Evolutionary conservation across 1,140 invertebrate species (phyloP).

Genomic region (Trinorchestia longiramus): DNA sequence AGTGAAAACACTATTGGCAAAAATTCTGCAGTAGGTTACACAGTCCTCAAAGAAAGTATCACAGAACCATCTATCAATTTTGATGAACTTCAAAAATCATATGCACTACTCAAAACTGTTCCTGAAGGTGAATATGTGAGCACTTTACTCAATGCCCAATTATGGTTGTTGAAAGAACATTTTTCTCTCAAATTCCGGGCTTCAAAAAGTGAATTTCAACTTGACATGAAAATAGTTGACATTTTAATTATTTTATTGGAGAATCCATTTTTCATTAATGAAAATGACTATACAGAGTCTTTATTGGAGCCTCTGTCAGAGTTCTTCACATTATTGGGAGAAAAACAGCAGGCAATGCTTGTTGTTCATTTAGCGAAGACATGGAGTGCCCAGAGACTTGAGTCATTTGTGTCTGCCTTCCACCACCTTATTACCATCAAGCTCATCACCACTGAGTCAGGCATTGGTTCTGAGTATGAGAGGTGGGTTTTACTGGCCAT

Average conservation of each 20-base stretch:
- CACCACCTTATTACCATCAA: conserved; percentile 41
- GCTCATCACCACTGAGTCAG: conserved; percentile 36
- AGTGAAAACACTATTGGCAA: background rate
- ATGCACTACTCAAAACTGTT: conserved; percentile 13
- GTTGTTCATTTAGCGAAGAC: background rate
- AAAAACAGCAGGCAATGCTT: conserved; percentile 30
- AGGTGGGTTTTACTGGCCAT: background rate
- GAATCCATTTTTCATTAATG: conserved; percentile 43
- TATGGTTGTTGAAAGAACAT: conserved; percentile 40
- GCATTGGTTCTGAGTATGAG: conserved; percentile 47
- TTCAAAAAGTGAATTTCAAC: conserved; percentile 44
- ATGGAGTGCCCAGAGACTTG: background rate
- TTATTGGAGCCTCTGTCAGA: conserved; percentile 21
- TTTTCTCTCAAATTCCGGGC: background rate
- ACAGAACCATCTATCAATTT: background rate
- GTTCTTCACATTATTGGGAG: conserved; percentile 31
- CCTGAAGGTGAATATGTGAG: conserved; percentile 42
- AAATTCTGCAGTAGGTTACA: conserved; percentile 30
- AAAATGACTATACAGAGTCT: conserved; percentile 43
- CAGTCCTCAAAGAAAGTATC: background rate
- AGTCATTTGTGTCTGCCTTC: conserved; percentile 37
- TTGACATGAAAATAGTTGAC: conserved; percentile 25
- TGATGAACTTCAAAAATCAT: conserved; percentile 28
- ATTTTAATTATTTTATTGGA: conserved; percentile 35
- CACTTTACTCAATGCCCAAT: conserved; percentile 47